Evolutionary conservation across 2,797 vertebrate species (phyloP).

Genomic region (Sebastiscus albofasciatus): DNA sequence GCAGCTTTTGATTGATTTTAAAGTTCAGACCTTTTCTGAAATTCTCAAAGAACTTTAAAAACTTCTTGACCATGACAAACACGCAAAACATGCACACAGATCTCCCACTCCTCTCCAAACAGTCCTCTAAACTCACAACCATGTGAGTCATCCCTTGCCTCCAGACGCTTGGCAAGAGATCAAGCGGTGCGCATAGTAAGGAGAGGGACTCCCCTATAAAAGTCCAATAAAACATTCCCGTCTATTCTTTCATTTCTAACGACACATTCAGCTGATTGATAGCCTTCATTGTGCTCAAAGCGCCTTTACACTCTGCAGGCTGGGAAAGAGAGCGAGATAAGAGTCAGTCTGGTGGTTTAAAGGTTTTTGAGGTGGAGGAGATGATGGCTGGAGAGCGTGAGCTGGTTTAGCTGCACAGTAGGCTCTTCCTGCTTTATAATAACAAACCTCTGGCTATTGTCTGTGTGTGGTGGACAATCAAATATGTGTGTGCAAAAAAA

Average conservation of each 20-base stretch:
- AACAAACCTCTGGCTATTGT: slow-evolving; percentile 68
- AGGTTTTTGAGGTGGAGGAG: slow-evolving; percentile 15
- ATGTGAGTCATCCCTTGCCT: slow-evolving; percentile 48
- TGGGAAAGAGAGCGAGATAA: neutral
- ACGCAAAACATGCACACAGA: slow-evolving; percentile 16
- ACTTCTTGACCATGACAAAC: slow-evolving; percentile 18
- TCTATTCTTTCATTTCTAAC: slow-evolving; percentile 29
- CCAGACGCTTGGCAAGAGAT: slow-evolving; percentile 60
- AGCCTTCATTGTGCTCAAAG: neutral
- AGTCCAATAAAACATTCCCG: slow-evolving; percentile 42
- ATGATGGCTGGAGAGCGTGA: slow-evolving; percentile 12
- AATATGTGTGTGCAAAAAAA: slow-evolving; percentile 34
- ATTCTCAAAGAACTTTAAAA: slow-evolving; percentile 12
- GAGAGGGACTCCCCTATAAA: slow-evolving; percentile 53
- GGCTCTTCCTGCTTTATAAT: slow-evolving; percentile 59
- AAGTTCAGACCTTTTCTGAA: slow-evolving; percentile 4
- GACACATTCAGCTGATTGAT: slow-evolving; percentile 40
- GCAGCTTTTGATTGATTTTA: slow-evolving; percentile 44
- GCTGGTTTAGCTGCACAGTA: slow-evolving; percentile 50
- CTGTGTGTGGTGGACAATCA: slow-evolving; percentile 50
- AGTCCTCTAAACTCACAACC: slow-evolving; percentile 26
- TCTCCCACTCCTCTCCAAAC: slow-evolving; percentile 20
- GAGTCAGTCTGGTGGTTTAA: neutral
- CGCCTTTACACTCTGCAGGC: neutral
- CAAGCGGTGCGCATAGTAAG: slow-evolving; percentile 33